These are phyloP conservation scores for Xenus cinereus DNA, from an alignment of 2,113 vertebrate species.

Conservation along the genomic window DNA sequence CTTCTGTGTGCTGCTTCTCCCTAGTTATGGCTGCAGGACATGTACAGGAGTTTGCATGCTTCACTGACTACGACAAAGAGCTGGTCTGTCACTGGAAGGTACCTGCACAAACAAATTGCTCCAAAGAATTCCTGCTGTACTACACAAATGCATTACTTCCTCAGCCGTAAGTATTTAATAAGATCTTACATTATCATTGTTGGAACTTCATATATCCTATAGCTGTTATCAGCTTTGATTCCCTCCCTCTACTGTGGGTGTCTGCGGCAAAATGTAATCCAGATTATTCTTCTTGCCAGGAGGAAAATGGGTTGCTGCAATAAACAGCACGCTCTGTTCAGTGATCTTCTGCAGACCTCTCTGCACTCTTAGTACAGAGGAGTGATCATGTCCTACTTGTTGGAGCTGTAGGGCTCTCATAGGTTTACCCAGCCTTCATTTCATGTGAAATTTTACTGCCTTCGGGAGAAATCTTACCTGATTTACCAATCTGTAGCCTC, in stretches of 20 bases:
- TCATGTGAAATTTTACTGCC: background rate
- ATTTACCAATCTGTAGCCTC: background rate
- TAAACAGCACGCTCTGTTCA: background rate
- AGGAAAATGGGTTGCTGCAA: background rate
- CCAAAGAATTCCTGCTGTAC: conserved; percentile 17
- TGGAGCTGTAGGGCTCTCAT: background rate
- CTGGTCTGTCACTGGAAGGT: conserved; percentile 70
- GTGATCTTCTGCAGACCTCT: background rate
- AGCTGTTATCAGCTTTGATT: background rate
- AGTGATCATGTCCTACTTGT: background rate
- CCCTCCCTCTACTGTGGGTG: background rate
- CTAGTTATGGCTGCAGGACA: conserved; percentile 2
- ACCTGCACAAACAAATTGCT: conserved; percentile 35
- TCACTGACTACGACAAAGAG: conserved; percentile 56
- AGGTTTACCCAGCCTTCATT: background rate
- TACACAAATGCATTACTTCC: background rate
- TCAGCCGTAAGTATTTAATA: background rate
- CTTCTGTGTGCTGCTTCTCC: background rate
- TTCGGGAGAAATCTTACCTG: background rate
- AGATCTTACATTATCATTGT: background rate
- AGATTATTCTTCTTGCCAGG: background rate
- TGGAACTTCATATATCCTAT: background rate
- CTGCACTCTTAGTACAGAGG: background rate
- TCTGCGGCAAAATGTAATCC: background rate
- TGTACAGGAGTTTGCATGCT: conserved; percentile 11